Evolutionary conservation across 2,113 vertebrate species (phyloP), one percentile per base, ranked within the genome.

Genomic region (Otus sunia): DNA sequence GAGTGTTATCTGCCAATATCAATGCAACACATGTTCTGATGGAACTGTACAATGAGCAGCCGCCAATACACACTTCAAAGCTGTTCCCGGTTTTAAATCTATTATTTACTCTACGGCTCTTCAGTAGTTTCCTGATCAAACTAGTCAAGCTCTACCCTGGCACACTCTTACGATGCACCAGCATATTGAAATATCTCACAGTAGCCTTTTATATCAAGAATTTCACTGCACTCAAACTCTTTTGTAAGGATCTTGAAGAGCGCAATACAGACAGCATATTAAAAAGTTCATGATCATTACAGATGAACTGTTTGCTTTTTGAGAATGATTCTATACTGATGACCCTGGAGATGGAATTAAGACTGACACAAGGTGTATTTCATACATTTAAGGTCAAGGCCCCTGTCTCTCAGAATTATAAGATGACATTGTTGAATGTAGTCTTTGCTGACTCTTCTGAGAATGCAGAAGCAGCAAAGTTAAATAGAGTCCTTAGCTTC

Each of bases 61-160:
- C 88, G 69, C 73, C 91, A 92, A 71, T 63, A 63, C 16, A 72
- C 4, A 62, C 73, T 94, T 92, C 80, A 94, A 91, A 95, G 77
- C 37, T 82, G 16, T 80, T 88, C 58, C 62, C 73, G 37, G 11
- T 91, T 97, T 91, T 83, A 88, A 88, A 80, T 91, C 71, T 83
- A 36, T 82, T 82, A 91, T 96, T 96, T 91, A 91, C 39, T 87
- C 39, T 73, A 22, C 0, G 10, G 50, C 37, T 95, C 16, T 95
- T 76, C 66, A 79, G 58, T 53, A 69, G 43, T 72, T 95, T 85
- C 67, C 77, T 91, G 74, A 87, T 95, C 73, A 94, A 87, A 89
- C 39, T 63, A 92, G 41, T 50, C 66, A 74, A n/a, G 36, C 59
- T 90, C 14, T 62, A 17, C 10, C 10, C 58, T 77, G n/a, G 43